A percentile compares a stretch with the other conserved stretches of the same genome.
Evolutionary conservation across 2,797 vertebrate species (phyloP).

Genomic region (Sphenodon punctatus): DNA sequence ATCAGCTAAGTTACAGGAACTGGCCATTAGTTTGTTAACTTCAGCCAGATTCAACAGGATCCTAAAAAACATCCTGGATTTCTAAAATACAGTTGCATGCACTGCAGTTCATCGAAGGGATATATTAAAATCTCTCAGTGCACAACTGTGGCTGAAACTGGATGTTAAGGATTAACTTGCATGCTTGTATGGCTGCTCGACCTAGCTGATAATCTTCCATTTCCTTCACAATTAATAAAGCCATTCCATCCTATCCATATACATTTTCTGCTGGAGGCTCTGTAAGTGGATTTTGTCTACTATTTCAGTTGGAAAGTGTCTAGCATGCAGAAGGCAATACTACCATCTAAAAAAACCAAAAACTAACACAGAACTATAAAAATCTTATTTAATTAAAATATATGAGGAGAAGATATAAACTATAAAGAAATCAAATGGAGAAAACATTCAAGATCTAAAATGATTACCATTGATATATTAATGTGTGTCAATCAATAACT

Average conservation of each 20-base stretch:
- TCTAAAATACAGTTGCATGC: conserved; percentile 24
- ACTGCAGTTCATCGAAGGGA: conserved; percentile 20
- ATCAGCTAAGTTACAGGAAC: conserved; percentile 41
- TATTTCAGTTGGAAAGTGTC: no score
- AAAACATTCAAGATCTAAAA: conserved; percentile 8
- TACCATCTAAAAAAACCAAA: no score
- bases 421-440: background rate
- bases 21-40: conserved; percentile 12
- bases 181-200: no score
- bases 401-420: conserved; percentile 35
- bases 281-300: no score
- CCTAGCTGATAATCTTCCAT: no score
- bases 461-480: background rate
- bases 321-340: no score
- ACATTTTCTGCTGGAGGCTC: no score
- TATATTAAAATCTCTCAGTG: conserved; percentile 32
- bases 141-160: no score
- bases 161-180: no score
- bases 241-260: no score
- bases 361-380: no score
- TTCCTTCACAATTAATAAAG: no score
- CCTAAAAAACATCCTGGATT: conserved; percentile 47
- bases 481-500: background rate
- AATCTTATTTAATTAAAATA: conserved; percentile 38
- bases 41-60: conserved; percentile 57